These are phyloP conservation scores for Fulmarus glacialis DNA, from an alignment of 2,113 vertebrate genomes.

Conservation along the genomic window DNA sequence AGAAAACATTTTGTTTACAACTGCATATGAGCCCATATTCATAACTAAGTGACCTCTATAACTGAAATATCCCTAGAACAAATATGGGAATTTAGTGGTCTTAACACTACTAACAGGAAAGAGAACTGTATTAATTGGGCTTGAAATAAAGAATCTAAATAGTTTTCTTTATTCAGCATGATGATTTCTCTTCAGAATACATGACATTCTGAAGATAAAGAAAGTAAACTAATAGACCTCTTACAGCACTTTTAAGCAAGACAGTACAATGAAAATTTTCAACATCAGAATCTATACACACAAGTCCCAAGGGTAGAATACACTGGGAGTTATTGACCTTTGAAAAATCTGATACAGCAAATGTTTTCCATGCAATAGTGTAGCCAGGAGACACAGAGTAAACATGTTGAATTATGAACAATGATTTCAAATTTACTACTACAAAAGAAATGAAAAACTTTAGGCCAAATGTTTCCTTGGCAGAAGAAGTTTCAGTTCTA, in stretches of 20 bases:
- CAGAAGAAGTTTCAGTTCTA: background rate
- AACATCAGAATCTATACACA: background rate
- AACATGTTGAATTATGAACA: conserved; percentile 29
- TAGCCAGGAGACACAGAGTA: background rate
- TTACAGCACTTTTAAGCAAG: background rate
- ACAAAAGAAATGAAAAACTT: background rate
- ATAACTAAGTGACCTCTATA: background rate
- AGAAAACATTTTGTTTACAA: background rate
- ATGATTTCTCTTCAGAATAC: background rate
- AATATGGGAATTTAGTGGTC: background rate
- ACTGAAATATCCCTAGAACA: background rate
- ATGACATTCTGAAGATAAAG: background rate
- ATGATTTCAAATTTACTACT: background rate
- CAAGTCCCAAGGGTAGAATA: background rate
- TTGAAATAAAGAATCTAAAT: background rate
- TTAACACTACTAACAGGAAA: background rate
- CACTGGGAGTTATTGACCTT: conserved; percentile 5
- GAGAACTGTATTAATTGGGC: background rate
- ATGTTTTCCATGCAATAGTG: conserved; percentile 1
- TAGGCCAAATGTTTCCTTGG: background rate
- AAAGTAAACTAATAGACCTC: background rate
- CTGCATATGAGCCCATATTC: background rate
- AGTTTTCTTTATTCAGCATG: background rate
- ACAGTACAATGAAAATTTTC: background rate
- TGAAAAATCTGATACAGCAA: conserved; percentile 29